Base-by-base conservation (phyloP, 2,797 vertebrate genomes). In the Cercopithecus neglectus region DNA sequence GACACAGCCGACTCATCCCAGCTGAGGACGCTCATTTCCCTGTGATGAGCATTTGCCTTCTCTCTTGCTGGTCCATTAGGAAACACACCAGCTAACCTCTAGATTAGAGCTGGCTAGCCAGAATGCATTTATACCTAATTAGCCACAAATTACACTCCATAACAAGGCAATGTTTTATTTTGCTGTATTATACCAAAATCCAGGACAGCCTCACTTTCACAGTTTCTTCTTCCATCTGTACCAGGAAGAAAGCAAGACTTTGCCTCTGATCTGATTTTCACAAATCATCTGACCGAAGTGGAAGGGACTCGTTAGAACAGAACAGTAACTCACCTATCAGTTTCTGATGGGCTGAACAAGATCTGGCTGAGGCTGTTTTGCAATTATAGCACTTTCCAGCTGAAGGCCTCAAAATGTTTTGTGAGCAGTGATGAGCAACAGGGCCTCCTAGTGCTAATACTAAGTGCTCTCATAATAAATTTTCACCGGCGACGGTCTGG, bases 301-400 rank as follows among this genome's bases (percentile, higher is more conserved):
- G 41, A 91, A 48, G 44, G 53, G 44, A 30, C 33, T 78, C 1
- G 0, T 14, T 41, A 64, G 75, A 67, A 85, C 50, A 83, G 39
- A 59, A 36, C 76, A 48, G 53, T 82, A 84, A 84, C 74, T 95
- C 84, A 67, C 92, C 91, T 89, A 14, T 78, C 88, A 7, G 50
- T 39, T 86, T 30, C 90, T 72, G 50, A 81, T 64, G 50, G 50
- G 11, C 83, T 13, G 16, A 80, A 41, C 55, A 80, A 41, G 95
- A 61, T 74, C 46, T 50, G n/a, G 55, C 24, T 24, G 78, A 70
- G 26, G 46, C 82, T 46, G 1, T 36, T 96, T 88, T 97, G 67
- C 86, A 94, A 84, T 93, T 89, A 78, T 48, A 94, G 28, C 75
- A 24, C 55, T 96, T 93, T 95, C 74, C 72, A 87, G 50, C 88